Evolutionary conservation across 2,797 vertebrate genomes (phyloP).

Genomic region (Odontamblyopus rebecca): DNA sequence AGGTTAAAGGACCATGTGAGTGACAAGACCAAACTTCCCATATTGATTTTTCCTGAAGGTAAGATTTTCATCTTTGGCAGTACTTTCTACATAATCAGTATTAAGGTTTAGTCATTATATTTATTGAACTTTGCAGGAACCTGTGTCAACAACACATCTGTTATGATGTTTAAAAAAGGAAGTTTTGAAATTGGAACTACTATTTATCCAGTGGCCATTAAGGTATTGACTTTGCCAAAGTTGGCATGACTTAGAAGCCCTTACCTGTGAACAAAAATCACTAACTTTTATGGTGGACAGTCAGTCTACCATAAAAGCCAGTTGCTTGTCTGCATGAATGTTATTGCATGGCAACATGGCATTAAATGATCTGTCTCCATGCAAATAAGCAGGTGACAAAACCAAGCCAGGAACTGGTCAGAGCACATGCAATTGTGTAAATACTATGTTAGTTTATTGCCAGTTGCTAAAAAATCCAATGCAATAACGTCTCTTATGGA

Average conservation of each 20-base stretch:
- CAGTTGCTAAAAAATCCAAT: neutral
- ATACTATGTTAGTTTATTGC: neutral
- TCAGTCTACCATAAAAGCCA: too few species aligned
- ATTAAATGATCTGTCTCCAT: too few species aligned
- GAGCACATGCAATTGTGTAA: too few species aligned
- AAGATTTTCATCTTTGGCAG: conserved; percentile 47
- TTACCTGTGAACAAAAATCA: neutral
- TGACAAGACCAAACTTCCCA: conserved; percentile 91
- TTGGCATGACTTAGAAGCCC: neutral
- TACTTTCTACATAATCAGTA: conserved; percentile 16
- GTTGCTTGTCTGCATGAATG: too few species aligned
- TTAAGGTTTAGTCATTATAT: conserved; percentile 15
- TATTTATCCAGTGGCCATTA: conserved; percentile 97
- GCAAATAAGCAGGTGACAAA: too few species aligned
- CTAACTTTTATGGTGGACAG: neutral
- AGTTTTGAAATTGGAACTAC: conserved; percentile 97
- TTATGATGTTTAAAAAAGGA: conserved; percentile 99
- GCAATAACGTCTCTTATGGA: neutral
- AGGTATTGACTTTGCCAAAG: conserved; percentile 68
- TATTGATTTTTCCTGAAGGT: conserved; percentile 99
- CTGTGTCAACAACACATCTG: conserved; percentile 97
- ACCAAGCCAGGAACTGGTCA: too few species aligned
- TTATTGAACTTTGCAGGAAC: conserved; percentile 80
- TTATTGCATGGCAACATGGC: too few species aligned
- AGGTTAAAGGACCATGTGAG: conserved; percentile 91